Percentiles rank a stretch among this genome's conserved stretches.
Conservation (phyloP, 1,140 invertebrate species). For the Atta texana region DNA sequence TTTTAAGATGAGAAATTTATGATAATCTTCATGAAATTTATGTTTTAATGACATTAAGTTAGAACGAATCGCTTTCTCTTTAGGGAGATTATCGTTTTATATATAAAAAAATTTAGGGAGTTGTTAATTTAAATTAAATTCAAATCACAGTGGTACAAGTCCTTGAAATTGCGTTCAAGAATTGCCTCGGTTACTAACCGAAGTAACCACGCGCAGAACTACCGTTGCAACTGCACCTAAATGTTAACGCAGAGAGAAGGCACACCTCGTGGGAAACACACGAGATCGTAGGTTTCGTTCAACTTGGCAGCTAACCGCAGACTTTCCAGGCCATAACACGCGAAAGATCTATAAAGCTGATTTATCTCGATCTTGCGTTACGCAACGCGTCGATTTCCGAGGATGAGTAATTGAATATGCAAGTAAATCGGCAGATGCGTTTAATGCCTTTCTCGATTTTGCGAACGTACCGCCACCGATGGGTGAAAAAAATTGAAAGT, state of each 20-base stretch:
- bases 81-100: not conserved
- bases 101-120: not conserved
- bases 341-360: conserved; percentile 27
- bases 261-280: conserved; percentile 39
- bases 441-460: conserved; percentile 55
- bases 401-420: conserved; percentile 54
- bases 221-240: conserved; percentile 41
- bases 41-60: not conserved
- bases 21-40: too few species aligned
- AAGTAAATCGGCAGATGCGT: not conserved
- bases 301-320: conserved; percentile 2
- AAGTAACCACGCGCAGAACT: conserved; percentile 18
- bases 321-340: conserved; percentile 37
- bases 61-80: not conserved
- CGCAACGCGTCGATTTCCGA: conserved; percentile 6
- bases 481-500: conserved; percentile 58
- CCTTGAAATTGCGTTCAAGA: not conserved
- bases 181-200: not conserved
- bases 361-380: conserved; percentile 30
- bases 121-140: conserved; percentile 10
- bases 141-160: conserved; percentile 4
- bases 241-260: not conserved
- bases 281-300: conserved; percentile 31
- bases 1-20: too few species aligned
- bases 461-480: not conserved